Conservation (phyloP, 1,140 invertebrate species). For the Episyrphus balteatus region DNA sequence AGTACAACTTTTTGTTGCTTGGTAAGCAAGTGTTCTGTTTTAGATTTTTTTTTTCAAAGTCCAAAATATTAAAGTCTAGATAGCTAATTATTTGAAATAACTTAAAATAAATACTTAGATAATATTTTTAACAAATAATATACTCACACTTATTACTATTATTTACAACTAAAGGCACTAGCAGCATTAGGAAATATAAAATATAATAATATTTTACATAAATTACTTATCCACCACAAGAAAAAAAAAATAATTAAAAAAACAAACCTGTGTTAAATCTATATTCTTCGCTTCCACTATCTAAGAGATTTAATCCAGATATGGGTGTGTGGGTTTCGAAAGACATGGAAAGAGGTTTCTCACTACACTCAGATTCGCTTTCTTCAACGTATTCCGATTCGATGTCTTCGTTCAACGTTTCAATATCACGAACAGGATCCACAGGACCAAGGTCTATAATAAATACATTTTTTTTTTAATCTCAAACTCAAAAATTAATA, state of each 20-base stretch:
- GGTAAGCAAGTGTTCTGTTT: too few relatives aligned
- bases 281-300: constrained; percentile 52
- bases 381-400: constrained; percentile 61
- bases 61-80: too few relatives aligned
- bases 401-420: constrained; percentile 56
- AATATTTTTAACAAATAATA: background rate
- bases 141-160: constrained; percentile 32
- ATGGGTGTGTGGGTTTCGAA: constrained; percentile 39
- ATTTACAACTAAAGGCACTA: constrained; percentile 43
- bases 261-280: constrained; percentile 42
- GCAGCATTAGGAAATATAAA: constrained; percentile 11
- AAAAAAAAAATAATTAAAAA: constrained; percentile 1
- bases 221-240: background rate
- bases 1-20: too few relatives aligned
- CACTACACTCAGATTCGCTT: constrained; percentile 52
- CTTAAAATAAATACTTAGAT: too few relatives aligned
- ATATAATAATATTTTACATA: background rate
- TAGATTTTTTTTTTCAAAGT: too few relatives aligned
- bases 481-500: background rate
- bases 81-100: too few relatives aligned
- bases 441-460: constrained; percentile 24
- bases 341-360: constrained; percentile 43
- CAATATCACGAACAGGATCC: constrained; percentile 52
- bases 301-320: constrained; percentile 48
- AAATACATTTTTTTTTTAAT: background rate